A percentile compares a stretch with the other conserved stretches of the same genome.
These are phyloP conservation scores for Cistogaster globosa DNA, from an alignment of 2,888 invertebrate genomes.

Conservation along the genomic window DNA sequence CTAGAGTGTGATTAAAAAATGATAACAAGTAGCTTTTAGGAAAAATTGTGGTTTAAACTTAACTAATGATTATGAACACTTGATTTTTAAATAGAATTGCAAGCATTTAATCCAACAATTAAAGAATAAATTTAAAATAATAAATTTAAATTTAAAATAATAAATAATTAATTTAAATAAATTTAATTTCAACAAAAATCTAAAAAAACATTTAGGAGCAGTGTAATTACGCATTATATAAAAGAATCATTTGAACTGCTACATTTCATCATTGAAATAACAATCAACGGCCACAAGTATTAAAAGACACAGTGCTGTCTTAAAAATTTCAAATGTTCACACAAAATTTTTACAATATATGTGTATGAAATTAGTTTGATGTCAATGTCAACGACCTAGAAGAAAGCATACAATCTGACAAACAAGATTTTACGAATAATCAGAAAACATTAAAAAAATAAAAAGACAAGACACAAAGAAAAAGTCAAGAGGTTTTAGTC, in stretches of 20 bases:
- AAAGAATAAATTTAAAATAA: constrained; percentile 30
- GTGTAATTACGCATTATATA: constrained; percentile 59
- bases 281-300: constrained; percentile 34
- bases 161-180: constrained; percentile 28
- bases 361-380: constrained; percentile 12
- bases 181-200: constrained; percentile 38
- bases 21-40: too few species aligned
- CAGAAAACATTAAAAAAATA: constrained; percentile 38
- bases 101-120: neutral
- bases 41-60: too few species aligned
- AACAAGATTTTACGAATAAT: constrained; percentile 34
- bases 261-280: constrained; percentile 50
- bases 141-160: constrained; percentile 30
- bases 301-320: constrained; percentile 5
- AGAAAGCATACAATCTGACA: constrained; percentile 40
- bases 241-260: constrained; percentile 63
- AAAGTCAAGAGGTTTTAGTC: constrained; percentile 61
- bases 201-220: constrained; percentile 49
- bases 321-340: constrained; percentile 21
- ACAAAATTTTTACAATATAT: constrained; percentile 14
- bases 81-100: too few species aligned
- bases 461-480: constrained; percentile 29
- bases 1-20: too few species aligned
- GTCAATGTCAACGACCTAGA: constrained; percentile 60
- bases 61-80: too few species aligned